phyloP scores from a whole-genome alignment of 1,140 invertebrate genomes.

The Ceratoteleas bidentatus region DNA sequence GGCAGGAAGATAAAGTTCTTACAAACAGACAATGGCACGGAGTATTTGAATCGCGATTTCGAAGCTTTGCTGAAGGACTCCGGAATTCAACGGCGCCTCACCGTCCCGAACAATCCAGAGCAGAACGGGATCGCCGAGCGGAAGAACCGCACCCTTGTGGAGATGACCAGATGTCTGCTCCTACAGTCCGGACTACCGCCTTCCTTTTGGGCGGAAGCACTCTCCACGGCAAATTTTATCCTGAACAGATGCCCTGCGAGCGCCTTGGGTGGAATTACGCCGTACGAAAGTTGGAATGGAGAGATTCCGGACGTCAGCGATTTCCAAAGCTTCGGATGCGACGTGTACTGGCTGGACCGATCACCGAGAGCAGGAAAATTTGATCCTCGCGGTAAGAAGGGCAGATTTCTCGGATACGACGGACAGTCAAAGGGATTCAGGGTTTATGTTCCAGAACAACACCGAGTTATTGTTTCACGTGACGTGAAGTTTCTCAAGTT shows the following conservation, averaged over 20 bases:
- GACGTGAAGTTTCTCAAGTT: neutral
- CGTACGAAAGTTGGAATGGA: neutral
- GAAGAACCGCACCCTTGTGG: neutral
- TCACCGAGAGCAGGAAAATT: neutral
- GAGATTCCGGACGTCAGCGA: neutral
- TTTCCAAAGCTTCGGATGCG: neutral
- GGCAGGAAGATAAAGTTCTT: neutral
- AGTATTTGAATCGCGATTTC: neutral
- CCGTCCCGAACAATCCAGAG: neutral
- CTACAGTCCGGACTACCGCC: neutral
- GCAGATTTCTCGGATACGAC: neutral
- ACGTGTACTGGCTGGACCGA: neutral
- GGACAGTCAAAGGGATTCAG: neutral
- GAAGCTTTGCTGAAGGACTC: neutral
- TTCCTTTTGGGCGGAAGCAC: neutral
- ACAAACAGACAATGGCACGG: neutral
- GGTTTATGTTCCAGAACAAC: slow-evolving; percentile 1
- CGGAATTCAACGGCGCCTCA: neutral
- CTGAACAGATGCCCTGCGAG: neutral
- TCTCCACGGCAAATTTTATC: neutral
- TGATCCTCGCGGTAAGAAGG: neutral
- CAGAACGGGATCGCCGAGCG: neutral
- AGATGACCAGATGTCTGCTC: neutral
- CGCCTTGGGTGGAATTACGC: neutral
- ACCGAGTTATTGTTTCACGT: neutral